Evolutionary conservation across 2,888 invertebrate species (phyloP), one percentile per base, ranked within the genome.

Genomic region (Nemurella pictetii): DNA sequence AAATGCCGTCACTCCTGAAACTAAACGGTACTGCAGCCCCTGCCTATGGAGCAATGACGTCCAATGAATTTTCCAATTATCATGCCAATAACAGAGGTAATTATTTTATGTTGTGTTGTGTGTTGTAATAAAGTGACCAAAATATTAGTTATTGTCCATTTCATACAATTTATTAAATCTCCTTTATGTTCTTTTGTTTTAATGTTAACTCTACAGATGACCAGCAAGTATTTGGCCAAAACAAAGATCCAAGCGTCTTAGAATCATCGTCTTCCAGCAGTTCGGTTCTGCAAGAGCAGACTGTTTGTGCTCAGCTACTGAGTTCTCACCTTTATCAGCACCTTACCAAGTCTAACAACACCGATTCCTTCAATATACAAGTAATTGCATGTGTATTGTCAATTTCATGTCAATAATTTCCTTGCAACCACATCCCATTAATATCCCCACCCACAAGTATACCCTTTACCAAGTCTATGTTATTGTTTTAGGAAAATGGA

Each of bases 401-500:
- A 36, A 36, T 36, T 36, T 36, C 9, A 36, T 36, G 15, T 36
- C 15, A 36, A 36, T n/a, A n/a, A n/a, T n/a, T n/a, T n/a, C n/a
- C n/a, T n/a, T n/a, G n/a, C n/a, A n/a, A 25, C 55, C 15, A 36
- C 15, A 7, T 36, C 15, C 55, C 55, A 36, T 36, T 15, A 36
- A 36, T 15, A 15, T 36, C 15, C 15, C 15, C 7, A 7, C 55
- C 7, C 7, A 36, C 55, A 7, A 15, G 55, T 36, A 36, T n/a
- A n/a, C n/a, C 55, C 15, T 36, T 36, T 36, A 15, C 15, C 15
- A 7, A 15, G 55, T 36, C 55, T 36, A 36, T 36, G 15, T 36
- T 36, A 36, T 36, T 36, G 20, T 55, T 35, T 86, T 89, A 91
- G 89, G 91, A 91, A 87, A 91, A 90, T 87, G 91, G 91, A 74